These are phyloP conservation scores for Recurvirostra avosetta DNA, from an alignment of 2,113 vertebrate genomes.

Conservation along the genomic window DNA sequence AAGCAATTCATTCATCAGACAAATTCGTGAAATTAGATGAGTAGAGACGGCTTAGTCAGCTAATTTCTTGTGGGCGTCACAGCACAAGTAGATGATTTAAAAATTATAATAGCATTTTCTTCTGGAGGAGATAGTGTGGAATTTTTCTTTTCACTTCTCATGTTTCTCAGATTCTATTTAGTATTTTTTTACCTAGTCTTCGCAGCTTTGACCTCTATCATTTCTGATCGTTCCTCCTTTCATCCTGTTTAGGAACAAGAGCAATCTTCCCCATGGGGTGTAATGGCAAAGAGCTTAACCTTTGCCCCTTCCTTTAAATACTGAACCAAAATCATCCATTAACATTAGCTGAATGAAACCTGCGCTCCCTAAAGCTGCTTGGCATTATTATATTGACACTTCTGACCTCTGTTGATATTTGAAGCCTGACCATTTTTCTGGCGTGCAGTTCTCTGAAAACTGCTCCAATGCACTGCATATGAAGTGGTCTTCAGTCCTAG, in stretches of 20 bases:
- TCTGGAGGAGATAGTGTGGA: not conserved
- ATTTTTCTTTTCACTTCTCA: not conserved
- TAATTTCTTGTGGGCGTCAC: not conserved
- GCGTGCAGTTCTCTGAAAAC: not conserved
- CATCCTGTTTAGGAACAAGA: not conserved
- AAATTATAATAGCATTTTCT: not conserved
- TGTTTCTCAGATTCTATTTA: not conserved
- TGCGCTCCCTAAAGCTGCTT: not conserved
- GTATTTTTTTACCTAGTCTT: not conserved
- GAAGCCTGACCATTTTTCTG: not conserved
- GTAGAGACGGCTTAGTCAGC: not conserved
- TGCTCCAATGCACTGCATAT: accelerated
- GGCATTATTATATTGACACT: not conserved
- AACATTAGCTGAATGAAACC: not conserved
- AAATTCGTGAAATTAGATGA: not conserved
- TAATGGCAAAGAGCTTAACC: not conserved
- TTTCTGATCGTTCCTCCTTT: not conserved
- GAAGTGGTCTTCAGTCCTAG: not conserved
- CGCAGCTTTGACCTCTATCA: not conserved
- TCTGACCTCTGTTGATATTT: not conserved
- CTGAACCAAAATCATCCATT: not conserved
- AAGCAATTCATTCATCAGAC: not conserved
- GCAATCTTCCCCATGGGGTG: not conserved
- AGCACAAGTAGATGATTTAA: not conserved
- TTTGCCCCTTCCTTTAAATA: not conserved